Conservation (phyloP, 1,140 invertebrate genomes). For the Drosophila prosaltans region DNA sequence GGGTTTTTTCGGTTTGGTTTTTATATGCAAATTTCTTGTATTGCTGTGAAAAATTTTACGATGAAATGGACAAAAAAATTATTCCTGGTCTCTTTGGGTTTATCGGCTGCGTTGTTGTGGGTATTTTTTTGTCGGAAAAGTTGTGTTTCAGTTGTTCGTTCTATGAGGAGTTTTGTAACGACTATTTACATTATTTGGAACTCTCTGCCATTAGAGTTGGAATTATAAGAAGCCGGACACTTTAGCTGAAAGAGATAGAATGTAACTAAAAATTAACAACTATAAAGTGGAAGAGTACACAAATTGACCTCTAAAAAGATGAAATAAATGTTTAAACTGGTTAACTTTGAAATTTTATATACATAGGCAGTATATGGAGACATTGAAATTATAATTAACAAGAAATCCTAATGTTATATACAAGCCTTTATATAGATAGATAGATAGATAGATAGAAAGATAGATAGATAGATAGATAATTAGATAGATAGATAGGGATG, state of each 20-base stretch:
- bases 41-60: conserved; percentile 22
- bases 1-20: conserved; percentile 32
- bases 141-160: conserved; percentile 2
- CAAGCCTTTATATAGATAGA: too few relatives aligned
- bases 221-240: background rate
- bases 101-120: conserved; percentile 41
- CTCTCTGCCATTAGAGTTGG: background rate
- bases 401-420: too few relatives aligned
- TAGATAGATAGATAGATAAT: too few relatives aligned
- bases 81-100: conserved; percentile 2
- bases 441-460: too few relatives aligned
- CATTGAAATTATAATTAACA: too few relatives aligned
- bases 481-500: too few relatives aligned
- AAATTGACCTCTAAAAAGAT: too few relatives aligned
- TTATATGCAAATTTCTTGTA: conserved; percentile 18
- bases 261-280: background rate
- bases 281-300: too few relatives aligned
- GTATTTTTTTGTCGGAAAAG: conserved; percentile 18
- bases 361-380: too few relatives aligned
- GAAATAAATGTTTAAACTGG: too few relatives aligned
- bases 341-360: too few relatives aligned
- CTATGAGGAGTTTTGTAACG: background rate
- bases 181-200: conserved; percentile 5
- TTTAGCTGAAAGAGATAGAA: background rate
- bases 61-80: conserved; percentile 28